Evolutionary conservation across 2,797 vertebrate species (phyloP).

Genomic region (Pseudocheirus occidentalis): DNA sequence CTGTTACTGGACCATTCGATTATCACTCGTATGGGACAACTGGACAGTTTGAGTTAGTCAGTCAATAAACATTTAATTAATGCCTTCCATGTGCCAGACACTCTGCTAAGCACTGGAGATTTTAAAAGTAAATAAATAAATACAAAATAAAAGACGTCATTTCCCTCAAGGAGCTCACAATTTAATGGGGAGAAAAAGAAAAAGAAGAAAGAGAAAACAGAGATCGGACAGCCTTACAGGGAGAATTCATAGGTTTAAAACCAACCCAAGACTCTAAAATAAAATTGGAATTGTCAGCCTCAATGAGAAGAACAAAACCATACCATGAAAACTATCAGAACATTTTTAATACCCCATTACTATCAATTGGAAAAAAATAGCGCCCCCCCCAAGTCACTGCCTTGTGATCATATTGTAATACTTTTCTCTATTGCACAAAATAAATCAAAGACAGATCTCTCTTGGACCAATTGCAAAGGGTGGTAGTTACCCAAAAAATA

Average conservation of each 20-base stretch:
- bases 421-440: background rate
- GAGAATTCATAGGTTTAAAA: background rate
- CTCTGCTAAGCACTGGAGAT: background rate
- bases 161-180: background rate
- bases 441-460: background rate
- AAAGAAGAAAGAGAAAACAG: background rate
- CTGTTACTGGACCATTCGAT: background rate
- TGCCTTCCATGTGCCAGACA: background rate
- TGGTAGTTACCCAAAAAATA: background rate
- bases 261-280: background rate
- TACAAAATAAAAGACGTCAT: background rate
- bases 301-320: background rate
- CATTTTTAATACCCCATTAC: background rate
- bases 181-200: background rate
- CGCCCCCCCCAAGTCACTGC: background rate
- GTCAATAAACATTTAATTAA: background rate
- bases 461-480: background rate
- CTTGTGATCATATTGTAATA: background rate
- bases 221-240: background rate
- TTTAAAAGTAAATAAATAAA: background rate
- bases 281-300: background rate
- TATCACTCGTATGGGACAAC: background rate
- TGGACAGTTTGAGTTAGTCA: background rate
- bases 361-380: background rate
- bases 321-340: background rate